A percentile compares a stretch with the other conserved stretches of the same genome.
These are phyloP conservation scores for Dendronephthya gigantea DNA, from an alignment of 64 coral and sea anemone genomes.

Conservation along the genomic window DNA sequence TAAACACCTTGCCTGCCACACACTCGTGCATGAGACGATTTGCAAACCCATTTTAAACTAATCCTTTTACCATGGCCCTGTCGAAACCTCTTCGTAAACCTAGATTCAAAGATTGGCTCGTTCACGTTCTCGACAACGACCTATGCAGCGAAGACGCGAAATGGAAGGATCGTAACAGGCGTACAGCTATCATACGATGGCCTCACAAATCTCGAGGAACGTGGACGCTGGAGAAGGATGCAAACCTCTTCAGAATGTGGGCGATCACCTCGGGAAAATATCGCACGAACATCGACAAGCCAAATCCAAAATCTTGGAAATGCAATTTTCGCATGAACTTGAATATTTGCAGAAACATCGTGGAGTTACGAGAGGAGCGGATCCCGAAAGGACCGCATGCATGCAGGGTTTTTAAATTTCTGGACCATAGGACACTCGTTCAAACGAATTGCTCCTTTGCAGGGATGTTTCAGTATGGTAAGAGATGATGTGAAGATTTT, in stretches of 20 bases:
- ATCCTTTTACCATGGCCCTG: not conserved
- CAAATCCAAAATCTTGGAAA: conserved; percentile 6
- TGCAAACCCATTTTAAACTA: no score
- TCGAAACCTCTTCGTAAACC: not conserved
- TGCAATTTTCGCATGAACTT: conserved; percentile 8
- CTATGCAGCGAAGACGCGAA: not conserved
- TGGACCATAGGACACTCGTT: not conserved
- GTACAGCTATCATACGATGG: not conserved
- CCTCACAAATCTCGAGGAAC: conserved; percentile 2
- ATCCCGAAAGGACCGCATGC: not conserved
- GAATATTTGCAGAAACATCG: conserved; percentile 9
- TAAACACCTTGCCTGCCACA: no score
- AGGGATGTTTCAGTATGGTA: no score
- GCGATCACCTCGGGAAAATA: not conserved
- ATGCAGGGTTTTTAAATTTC: not conserved
- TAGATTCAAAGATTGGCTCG: not conserved
- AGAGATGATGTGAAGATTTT: no score
- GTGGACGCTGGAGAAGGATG: not conserved
- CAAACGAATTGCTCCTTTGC: no score
- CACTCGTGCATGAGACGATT: no score
- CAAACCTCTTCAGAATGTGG: conserved; percentile 4
- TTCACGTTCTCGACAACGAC: not conserved
- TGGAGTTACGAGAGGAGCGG: not conserved
- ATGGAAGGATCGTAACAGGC: not conserved
- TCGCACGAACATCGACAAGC: not conserved